phyloP scores from a whole-genome alignment of 2,113 vertebrate genomes.

The Hypomesus transpacificus region DNA sequence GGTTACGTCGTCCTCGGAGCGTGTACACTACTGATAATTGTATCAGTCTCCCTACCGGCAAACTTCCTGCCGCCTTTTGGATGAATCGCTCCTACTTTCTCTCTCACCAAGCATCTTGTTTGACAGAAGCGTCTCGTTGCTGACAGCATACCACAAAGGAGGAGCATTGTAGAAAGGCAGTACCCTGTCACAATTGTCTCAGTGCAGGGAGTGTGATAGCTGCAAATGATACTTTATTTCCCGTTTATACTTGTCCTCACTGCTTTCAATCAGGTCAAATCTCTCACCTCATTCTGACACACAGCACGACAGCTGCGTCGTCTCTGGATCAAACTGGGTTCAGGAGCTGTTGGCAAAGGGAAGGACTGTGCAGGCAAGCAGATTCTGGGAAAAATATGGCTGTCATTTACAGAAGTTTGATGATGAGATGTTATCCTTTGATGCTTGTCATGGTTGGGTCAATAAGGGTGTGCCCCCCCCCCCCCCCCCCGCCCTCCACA shows the following conservation, averaged over 20 bases:
- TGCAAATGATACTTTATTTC: conserved; percentile 11
- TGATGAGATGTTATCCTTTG: not conserved
- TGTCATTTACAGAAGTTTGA: not conserved
- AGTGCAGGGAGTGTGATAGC: conserved; percentile 13
- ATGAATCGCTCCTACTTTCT: not conserved
- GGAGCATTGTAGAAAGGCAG: not conserved
- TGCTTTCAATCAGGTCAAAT: conserved; percentile 13
- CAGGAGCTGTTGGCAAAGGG: not conserved
- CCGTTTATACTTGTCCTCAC: conserved; percentile 13
- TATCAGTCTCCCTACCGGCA: conserved; percentile 15
- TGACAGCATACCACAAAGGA: not conserved
- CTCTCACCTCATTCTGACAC: not conserved
- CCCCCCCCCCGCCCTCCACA: no score
- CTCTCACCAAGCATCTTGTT: conserved; percentile 2
- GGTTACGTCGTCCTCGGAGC: conserved; percentile 27
- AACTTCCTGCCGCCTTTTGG: conserved; percentile 9
- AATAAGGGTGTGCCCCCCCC: not conserved
- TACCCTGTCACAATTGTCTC: not conserved
- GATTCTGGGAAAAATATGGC: not conserved
- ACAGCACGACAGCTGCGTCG: conserved; percentile 4
- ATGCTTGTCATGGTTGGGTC: not conserved
- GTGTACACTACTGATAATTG: conserved; percentile 31
- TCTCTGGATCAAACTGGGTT: conserved; percentile 14
- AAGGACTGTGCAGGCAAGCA: not conserved
- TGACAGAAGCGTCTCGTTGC: not conserved